Conservation (phyloP, 2,797 vertebrate species). For the Sebastiscus albofasciatus region DNA sequence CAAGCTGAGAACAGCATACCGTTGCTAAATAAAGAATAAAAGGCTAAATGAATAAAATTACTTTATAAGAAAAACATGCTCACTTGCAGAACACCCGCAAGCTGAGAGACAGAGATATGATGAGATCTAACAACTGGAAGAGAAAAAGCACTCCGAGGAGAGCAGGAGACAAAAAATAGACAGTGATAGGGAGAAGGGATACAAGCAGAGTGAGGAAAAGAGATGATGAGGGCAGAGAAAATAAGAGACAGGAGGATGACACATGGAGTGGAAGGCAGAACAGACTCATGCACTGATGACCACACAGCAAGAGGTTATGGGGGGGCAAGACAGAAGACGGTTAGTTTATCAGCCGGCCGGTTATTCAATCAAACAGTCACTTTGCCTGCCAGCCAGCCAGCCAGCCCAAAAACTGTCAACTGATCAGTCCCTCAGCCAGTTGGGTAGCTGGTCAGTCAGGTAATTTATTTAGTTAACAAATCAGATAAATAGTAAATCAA, state of each 20-base stretch:
- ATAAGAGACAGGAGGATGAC: slow-evolving; percentile 24
- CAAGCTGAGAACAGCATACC: neutral
- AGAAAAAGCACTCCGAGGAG: neutral
- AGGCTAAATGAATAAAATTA: neutral
- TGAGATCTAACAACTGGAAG: neutral
- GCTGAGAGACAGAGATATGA: neutral
- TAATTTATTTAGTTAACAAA: neutral
- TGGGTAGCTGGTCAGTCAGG: neutral
- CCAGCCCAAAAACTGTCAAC: neutral
- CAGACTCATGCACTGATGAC: slow-evolving; percentile 39
- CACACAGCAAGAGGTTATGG: slow-evolving; percentile 22
- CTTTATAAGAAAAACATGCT: neutral
- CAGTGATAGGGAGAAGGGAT: neutral
- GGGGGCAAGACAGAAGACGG: slow-evolving; percentile 6
- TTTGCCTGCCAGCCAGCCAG: neutral
- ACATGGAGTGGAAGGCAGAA: slow-evolving; percentile 13
- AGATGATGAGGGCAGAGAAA: slow-evolving; percentile 2
- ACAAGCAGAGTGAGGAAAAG: neutral
- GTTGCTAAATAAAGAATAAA: neutral
- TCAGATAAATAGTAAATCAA: neutral
- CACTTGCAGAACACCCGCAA: neutral
- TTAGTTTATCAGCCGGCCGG: slow-evolving; percentile 13
- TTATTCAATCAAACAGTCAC: slow-evolving; percentile 26
- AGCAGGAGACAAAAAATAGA: neutral
- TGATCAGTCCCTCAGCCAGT: neutral